Percentiles rank a stretch among this genome's conserved stretches.
phyloP scores from a whole-genome alignment of 1,140 invertebrate genomes.

The Cydia pomonella region DNA sequence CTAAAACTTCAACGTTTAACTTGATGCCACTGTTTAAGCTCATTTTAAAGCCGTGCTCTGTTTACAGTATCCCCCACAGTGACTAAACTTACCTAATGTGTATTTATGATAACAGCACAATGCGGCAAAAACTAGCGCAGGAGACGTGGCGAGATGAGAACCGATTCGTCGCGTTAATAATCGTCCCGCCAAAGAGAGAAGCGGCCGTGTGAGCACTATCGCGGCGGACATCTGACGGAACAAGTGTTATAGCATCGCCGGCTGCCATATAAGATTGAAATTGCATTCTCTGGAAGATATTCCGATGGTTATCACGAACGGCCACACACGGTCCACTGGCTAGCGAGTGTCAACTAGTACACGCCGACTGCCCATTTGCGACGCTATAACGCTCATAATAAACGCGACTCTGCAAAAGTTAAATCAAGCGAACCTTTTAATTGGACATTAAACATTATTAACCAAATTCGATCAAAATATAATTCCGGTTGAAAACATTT shows the following conservation, averaged over 20 bases:
- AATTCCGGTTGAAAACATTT: slow-evolving; percentile 37
- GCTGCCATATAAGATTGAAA: slow-evolving; percentile 59
- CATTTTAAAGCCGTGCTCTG: not conserved
- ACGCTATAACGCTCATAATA: slow-evolving; percentile 55
- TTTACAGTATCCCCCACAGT: not conserved
- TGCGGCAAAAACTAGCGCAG: slow-evolving; percentile 34
- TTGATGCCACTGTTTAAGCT: not conserved
- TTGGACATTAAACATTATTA: slow-evolving; percentile 24
- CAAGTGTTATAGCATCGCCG: slow-evolving; percentile 68
- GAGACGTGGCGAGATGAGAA: slow-evolving; percentile 34
- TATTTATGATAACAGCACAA: slow-evolving; percentile 35
- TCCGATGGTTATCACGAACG: slow-evolving; percentile 59
- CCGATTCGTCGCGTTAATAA: slow-evolving; percentile 53
- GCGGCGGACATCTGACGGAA: slow-evolving; percentile 56
- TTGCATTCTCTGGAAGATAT: slow-evolving; percentile 52
- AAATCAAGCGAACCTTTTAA: slow-evolving; percentile 20
- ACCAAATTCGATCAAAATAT: slow-evolving; percentile 33
- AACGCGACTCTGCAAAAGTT: slow-evolving; percentile 38
- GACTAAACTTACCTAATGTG: slow-evolving; percentile 29
- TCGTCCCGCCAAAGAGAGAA: slow-evolving; percentile 51
- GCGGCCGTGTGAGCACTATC: slow-evolving; percentile 49
- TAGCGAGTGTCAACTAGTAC: slow-evolving; percentile 53
- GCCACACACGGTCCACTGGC: slow-evolving; percentile 56
- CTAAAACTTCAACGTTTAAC: not conserved
- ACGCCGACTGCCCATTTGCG: slow-evolving; percentile 55